Evolutionary conservation across 53 echinoderm and acorn worm species (phyloP).

Genomic region (Paelopatides confundens): DNA sequence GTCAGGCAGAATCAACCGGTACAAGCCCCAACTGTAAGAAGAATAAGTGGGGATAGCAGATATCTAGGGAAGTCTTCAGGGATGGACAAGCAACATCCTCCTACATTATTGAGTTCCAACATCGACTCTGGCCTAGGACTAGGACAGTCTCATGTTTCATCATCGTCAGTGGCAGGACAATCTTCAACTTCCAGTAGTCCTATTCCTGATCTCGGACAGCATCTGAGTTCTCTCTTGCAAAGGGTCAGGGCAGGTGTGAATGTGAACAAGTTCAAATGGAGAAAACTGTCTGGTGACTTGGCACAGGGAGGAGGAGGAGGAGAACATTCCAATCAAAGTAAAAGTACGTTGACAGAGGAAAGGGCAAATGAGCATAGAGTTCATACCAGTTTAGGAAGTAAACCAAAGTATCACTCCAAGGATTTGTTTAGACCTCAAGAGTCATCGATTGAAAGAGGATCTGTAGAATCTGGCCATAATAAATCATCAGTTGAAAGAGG

Average conservation of each 20-base stretch:
- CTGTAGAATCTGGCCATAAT: not conserved
- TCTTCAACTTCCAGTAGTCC: not conserved
- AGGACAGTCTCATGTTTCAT: not conserved
- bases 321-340: not conserved
- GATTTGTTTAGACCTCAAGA: not conserved
- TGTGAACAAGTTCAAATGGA: not conserved
- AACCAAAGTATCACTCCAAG: not conserved
- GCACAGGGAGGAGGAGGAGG: not conserved
- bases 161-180: not conserved
- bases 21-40: not conserved
- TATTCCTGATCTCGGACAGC: not conserved
- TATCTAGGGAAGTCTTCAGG: not conserved
- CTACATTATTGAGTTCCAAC: no score
- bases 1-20: not conserved
- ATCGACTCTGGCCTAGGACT: not conserved
- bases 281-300: not conserved
- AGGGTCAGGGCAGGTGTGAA: constrained; percentile 15
- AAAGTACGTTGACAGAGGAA: not conserved
- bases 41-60: not conserved
- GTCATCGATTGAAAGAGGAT: not conserved
- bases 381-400: not conserved
- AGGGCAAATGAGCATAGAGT: not conserved
- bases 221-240: constrained; percentile 24
- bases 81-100: no score
- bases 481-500: no score